These are phyloP conservation scores for Mustelus asterias DNA, from an alignment of 2,113 vertebrate species.

Conservation along the genomic window DNA sequence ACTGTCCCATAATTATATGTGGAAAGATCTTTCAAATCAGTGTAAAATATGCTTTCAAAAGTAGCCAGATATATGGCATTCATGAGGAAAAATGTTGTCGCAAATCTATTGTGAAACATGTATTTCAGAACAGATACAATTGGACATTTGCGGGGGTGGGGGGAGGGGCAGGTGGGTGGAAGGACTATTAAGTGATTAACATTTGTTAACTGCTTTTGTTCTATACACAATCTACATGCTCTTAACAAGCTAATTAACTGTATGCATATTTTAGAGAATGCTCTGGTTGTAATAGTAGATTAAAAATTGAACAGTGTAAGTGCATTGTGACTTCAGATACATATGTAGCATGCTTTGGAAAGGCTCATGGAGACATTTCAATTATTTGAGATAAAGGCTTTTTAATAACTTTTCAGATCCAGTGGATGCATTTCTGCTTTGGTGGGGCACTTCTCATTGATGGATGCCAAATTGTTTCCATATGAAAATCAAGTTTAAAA, in stretches of 20 bases:
- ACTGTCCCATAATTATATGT: neutral
- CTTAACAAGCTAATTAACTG: neutral
- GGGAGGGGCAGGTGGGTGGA: neutral
- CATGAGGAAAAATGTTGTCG: neutral
- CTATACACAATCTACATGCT: neutral
- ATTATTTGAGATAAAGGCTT: neutral
- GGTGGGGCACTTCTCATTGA: neutral
- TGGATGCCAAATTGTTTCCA: constrained; percentile 6
- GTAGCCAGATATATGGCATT: neutral
- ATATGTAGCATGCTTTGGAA: neutral
- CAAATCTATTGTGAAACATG: neutral
- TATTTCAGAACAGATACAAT: neutral
- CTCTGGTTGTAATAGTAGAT: neutral
- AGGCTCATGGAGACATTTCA: neutral
- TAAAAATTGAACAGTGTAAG: neutral
- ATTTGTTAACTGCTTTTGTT: neutral
- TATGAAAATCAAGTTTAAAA: neutral
- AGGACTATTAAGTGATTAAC: neutral
- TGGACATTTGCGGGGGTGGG: neutral
- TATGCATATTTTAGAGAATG: neutral
- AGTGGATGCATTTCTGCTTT: neutral
- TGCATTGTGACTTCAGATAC: neutral
- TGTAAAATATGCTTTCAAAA: neutral
- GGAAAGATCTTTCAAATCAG: neutral
- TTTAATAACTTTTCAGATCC: neutral